Evolutionary conservation across 2,888 invertebrate species (phyloP), one percentile per base, ranked within the genome.

Genomic region (Amblyjoppa proteus): DNA sequence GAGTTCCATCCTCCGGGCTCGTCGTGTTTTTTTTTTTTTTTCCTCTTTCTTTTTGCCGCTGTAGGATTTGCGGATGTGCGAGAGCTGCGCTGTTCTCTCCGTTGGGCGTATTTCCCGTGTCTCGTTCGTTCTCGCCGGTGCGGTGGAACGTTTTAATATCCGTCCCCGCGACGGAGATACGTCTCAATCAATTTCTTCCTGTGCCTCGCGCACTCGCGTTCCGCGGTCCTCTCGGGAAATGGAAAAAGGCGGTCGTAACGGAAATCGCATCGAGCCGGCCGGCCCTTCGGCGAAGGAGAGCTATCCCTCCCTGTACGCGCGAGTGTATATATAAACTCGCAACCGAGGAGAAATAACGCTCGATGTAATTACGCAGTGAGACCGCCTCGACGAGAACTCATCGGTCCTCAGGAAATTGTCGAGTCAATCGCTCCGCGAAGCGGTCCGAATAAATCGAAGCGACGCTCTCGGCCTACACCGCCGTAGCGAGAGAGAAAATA

Each of bases 121-220:
- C 58, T 4, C 28, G 68, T 34, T 70, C 74, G 64, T 75, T 64
- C 69, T 41, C 58, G 51, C 53, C 53, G 78, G 61, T 74, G 73
- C 53, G 51, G 84, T 81, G 87, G 87, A 88, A 88, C 88, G 88
- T 91, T 90, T 90, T 91, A 91, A 91, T 91, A 91, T 91, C 90
- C 90, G 88, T 87, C 89, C 77, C 82, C 83, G 61, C 78, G 88
- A 85, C 88, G 83, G 88, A 90, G 89, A 90, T 91, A 90, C 89
- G 89, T 90, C 91, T 91, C 91, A 91, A 90, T 91, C 90, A 91
- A 91, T 91, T 90, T 90, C 91, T 88, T 88, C 88, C 84, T 83
- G 81, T 74, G 58, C 75, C 66, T 68, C 64, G 58, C 51, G 61
- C 68, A 38, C 78, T 71, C 76, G 76, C 76, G 76, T 77, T 74